Evolutionary conservation across 1,140 invertebrate species (phyloP), one percentile per base, ranked within the genome.

Genomic region (Brachystomella parvula): DNA sequence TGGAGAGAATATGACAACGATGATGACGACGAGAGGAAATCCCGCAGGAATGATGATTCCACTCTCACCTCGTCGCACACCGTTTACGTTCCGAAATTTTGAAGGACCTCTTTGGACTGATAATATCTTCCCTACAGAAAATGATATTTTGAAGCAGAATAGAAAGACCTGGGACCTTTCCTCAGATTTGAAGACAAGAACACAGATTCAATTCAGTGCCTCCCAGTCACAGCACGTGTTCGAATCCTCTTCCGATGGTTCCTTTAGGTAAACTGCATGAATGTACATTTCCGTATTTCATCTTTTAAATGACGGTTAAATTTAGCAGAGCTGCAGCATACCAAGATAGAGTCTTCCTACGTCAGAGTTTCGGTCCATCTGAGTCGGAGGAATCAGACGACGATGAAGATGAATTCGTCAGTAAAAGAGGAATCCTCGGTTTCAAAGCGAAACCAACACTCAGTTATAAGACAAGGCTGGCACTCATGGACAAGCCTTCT

Each of bases 331-430:
- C 71, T 32, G 61, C 61, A n/a, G 31, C 28, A 6, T 61, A 68
- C 28, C 68, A 70, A 47, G 58, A 73, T 32, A 61, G 64, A 59
- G 21, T 70, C 15, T 29, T 68, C 31, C 33, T 71, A n/a, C 53
- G 69, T 29, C 69, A 73, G 47, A 66, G 63, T 12, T 73, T 71
- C 53, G 71, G 71, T 31, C 69, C 71, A 44, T 73, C 71, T 2
- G 71, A 73, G 30, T 77, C 76, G 1, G 76, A 77, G 56, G 72
- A 74, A 29, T 76, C 76, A 60, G 75, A 74, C 62, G 76, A 77
- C 24, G 76, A 77, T 28, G 75, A 78, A n/a, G 71, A 77, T 35
- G 74, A 76, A 30, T 63, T 39, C 39, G 61, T 64, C n/a, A 65
- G 35, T 28, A 69, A 67, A 39, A 53, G 70, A 47, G 3, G 12